Conservation (phyloP, 2,888 invertebrate species). For the Leptothorax acervorum region DNA sequence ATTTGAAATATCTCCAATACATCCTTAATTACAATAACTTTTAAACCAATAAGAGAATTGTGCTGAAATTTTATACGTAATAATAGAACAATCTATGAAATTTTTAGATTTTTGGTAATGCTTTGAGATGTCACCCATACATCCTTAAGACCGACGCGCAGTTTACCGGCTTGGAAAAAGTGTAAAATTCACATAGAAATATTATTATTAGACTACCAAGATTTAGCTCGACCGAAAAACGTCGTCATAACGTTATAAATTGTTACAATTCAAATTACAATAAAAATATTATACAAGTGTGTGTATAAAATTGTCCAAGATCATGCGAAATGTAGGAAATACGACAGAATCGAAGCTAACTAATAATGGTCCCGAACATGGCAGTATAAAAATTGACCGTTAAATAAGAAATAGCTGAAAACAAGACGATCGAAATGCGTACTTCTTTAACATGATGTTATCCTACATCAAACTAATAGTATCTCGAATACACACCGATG, state of each 20-base stretch:
- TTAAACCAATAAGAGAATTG: too few relatives aligned
- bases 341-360: conserved; percentile 60
- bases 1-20: too few relatives aligned
- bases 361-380: conserved; percentile 74
- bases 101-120: too few relatives aligned
- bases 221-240: too few relatives aligned
- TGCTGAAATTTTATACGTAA: too few relatives aligned
- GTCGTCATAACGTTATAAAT: conserved; percentile 49
- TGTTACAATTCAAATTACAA: conserved; percentile 49
- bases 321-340: conserved; percentile 57
- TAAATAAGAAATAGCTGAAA: conserved; percentile 58
- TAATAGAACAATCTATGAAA: too few relatives aligned
- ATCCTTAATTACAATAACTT: too few relatives aligned
- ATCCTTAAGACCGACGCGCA: too few relatives aligned
- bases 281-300: conserved; percentile 59
- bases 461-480: conserved; percentile 65
- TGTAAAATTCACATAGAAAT: too few relatives aligned
- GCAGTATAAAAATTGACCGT: conserved; percentile 65
- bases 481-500: conserved; percentile 66
- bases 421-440: conserved; percentile 24
- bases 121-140: too few relatives aligned
- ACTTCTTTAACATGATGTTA: conserved; percentile 31
- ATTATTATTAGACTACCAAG: too few relatives aligned
- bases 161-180: too few relatives aligned
- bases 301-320: conserved; percentile 56